A percentile compares a stretch with the other conserved stretches of the same genome.
Conservation (phyloP, 2,888 invertebrate genomes). For the Epirrita christyi region DNA sequence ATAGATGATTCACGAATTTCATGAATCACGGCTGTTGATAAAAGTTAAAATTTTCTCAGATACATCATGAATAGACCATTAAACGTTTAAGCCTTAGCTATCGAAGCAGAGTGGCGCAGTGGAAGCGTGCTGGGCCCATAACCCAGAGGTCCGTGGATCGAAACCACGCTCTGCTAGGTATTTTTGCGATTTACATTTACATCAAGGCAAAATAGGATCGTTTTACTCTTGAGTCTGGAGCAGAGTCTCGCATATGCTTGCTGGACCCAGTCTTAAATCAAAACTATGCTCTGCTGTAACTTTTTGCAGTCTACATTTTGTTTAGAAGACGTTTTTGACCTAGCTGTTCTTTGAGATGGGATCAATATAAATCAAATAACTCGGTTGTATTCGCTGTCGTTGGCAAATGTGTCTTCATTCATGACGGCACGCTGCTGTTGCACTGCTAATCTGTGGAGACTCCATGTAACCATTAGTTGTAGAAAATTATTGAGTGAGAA, state of each 20-base stretch:
- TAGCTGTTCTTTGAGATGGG: constrained; percentile 20
- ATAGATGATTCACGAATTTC: too few relatives aligned
- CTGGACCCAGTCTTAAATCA: too few relatives aligned
- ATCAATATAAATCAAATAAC: constrained; percentile 78
- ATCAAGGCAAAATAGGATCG: too few relatives aligned
- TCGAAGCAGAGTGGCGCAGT: constrained; percentile 93
- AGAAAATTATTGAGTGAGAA: neutral
- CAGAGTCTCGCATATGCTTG: too few relatives aligned
- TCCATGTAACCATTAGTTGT: constrained; percentile 14
- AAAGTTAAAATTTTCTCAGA: too few relatives aligned
- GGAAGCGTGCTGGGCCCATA: constrained; percentile 94
- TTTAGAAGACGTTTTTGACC: constrained; percentile 1
- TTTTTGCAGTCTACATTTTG: constrained; percentile 9
- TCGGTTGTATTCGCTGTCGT: constrained; percentile 71
- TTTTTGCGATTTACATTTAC: too few relatives aligned
- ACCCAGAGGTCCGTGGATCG: constrained; percentile 97
- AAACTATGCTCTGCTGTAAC: neutral
- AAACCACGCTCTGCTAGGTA: constrained; percentile 92
- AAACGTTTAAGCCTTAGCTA: too few relatives aligned
- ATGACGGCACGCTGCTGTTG: constrained; percentile 63
- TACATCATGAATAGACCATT: too few relatives aligned
- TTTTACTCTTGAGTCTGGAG: too few relatives aligned
- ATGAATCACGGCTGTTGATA: too few relatives aligned
- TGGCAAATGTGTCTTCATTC: constrained; percentile 84
- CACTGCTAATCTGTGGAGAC: constrained; percentile 60